These are phyloP conservation scores for Yponomeuta cagnagella DNA, from an alignment of 2,888 invertebrate species.

Conservation along the genomic window DNA sequence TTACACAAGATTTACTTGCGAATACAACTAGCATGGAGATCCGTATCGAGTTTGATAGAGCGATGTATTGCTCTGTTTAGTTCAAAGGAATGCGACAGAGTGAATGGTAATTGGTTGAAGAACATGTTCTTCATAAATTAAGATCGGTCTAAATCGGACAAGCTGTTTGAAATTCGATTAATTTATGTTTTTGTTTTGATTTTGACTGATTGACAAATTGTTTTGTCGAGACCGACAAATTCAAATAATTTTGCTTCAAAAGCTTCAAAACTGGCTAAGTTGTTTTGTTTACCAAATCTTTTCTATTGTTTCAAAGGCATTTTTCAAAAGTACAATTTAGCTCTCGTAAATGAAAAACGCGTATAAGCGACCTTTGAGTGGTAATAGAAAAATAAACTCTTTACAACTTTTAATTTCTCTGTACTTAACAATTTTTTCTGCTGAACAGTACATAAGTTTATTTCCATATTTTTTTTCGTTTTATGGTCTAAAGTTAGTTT, in stretches of 20 bases:
- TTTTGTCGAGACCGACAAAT: background rate
- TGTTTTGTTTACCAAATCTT: background rate
- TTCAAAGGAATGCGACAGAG: constrained; percentile 2
- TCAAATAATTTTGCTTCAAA: background rate
- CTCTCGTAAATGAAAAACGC: background rate
- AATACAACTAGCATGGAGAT: background rate
- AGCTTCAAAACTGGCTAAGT: background rate
- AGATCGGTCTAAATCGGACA: too few species aligned
- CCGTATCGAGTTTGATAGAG: too few species aligned
- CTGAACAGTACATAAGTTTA: constrained; percentile 28
- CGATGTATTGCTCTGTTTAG: constrained; percentile 18
- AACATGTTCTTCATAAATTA: too few species aligned
- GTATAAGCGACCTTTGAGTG: background rate
- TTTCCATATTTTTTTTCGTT: constrained; percentile 35
- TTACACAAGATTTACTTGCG: constrained; percentile 4
- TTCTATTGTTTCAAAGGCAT: background rate
- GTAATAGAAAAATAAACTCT: constrained; percentile 24
- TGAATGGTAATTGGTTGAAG: too few species aligned
- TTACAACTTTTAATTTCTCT: constrained; percentile 37
- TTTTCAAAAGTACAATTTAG: background rate
- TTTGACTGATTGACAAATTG: background rate
- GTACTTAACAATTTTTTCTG: constrained; percentile 34
- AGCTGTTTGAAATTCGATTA: constrained; percentile 18
- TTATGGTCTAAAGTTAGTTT: too few species aligned
- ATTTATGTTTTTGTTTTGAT: background rate